phyloP scores from a whole-genome alignment of 2,113 vertebrate genomes.

The Entomyzon cyanotis region DNA sequence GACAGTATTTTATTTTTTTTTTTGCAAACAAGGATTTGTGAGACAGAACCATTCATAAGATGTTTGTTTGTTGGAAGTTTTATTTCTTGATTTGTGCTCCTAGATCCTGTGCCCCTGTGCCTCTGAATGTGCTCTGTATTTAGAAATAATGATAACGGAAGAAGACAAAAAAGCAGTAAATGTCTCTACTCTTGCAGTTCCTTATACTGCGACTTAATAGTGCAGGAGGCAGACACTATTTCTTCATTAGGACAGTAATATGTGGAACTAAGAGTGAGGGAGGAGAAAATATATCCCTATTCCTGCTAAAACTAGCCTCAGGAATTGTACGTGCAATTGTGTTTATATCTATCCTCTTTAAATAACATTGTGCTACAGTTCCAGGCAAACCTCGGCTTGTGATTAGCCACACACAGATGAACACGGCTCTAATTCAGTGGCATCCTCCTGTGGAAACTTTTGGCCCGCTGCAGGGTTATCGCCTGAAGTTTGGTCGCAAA shows the following conservation, averaged over 20 bases:
- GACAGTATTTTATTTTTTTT: neutral
- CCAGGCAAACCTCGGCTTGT: slow-evolving; percentile 95
- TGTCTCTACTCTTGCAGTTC: neutral
- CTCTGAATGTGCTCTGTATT: neutral
- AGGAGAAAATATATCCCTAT: neutral
- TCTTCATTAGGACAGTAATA: neutral
- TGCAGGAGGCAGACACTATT: neutral
- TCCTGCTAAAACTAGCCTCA: neutral
- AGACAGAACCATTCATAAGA: neutral
- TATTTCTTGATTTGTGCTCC: neutral
- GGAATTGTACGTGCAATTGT: neutral
- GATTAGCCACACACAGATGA: slow-evolving; percentile 98
- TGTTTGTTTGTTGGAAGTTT: neutral
- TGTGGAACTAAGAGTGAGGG: neutral
- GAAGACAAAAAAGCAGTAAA: neutral
- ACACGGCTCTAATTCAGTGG: slow-evolving; percentile 97
- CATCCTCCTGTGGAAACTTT: slow-evolving; percentile 90
- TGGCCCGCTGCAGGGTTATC: slow-evolving; percentile 91
- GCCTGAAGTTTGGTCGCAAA: slow-evolving; percentile 93
- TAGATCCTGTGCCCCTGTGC: neutral
- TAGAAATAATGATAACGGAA: neutral
- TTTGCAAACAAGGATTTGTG: neutral
- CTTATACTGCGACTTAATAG: neutral
- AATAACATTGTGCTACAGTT: slow-evolving; percentile 80
- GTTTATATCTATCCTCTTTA: neutral